Conservation (phyloP, 2,888 invertebrate genomes). For the Hypsopygia costalis region DNA sequence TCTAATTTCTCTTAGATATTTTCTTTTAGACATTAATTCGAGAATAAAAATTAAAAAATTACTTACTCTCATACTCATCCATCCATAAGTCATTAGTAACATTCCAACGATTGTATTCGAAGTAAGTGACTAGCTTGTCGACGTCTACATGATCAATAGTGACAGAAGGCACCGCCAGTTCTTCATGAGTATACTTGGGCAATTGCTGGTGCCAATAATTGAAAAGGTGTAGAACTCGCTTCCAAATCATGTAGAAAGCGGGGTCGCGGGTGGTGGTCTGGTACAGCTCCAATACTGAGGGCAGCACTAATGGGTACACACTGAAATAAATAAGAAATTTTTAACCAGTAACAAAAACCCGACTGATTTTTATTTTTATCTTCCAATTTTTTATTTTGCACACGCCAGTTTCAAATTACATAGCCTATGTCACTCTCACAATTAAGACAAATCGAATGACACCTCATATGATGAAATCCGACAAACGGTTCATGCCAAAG, state of each 20-base stretch:
- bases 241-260: conserved; percentile 84
- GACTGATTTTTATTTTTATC: too few relatives aligned
- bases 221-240: conserved; percentile 81
- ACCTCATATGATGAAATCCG: too few relatives aligned
- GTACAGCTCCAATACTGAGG: conserved; percentile 83
- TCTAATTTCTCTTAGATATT: too few relatives aligned
- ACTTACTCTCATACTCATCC: conserved; percentile 61
- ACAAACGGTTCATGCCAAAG: too few relatives aligned
- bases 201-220: conserved; percentile 79
- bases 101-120: conserved; percentile 83
- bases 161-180: conserved; percentile 82
- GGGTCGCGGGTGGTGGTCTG: conserved; percentile 85
- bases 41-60: too few relatives aligned
- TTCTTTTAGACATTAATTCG: too few relatives aligned
- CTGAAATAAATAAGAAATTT: conserved; percentile 23
- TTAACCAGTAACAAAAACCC: too few relatives aligned
- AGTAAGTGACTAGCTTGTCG: conserved; percentile 84
- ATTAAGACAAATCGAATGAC: too few relatives aligned
- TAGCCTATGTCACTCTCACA: too few relatives aligned
- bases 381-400: too few relatives aligned
- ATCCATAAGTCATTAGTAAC: conserved; percentile 77
- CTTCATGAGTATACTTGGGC: conserved; percentile 81
- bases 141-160: conserved; percentile 82
- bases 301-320: conserved; percentile 61
- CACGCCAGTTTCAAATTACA: too few relatives aligned